Conservation (phyloP, 2,113 vertebrate species). For the Procavia capensis region DNA sequence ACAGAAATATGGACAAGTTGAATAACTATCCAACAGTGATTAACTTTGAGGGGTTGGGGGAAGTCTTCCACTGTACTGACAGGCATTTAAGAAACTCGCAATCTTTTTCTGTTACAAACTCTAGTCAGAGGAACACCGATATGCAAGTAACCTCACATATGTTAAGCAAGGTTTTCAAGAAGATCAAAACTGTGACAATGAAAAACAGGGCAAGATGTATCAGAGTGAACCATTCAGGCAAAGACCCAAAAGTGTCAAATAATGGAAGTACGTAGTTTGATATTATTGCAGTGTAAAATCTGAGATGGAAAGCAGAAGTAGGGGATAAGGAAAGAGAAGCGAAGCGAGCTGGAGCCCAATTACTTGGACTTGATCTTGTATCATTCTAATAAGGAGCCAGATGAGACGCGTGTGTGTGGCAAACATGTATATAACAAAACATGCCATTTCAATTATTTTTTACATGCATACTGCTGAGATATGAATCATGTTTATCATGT, state of each 20-base stretch:
- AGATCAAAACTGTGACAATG: not conserved
- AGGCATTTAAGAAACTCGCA: slow-evolving; percentile 21
- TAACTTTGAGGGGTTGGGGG: not conserved
- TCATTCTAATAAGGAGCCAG: not conserved
- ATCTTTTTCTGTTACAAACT: not conserved
- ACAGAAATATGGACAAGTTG: not conserved
- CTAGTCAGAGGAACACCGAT: not conserved
- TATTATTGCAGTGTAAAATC: not conserved
- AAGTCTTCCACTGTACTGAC: not conserved
- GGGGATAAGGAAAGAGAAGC: not conserved
- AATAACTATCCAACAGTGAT: not conserved
- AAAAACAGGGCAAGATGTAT: not conserved
- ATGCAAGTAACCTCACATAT: not conserved
- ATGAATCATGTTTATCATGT: no score
- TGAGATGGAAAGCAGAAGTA: not conserved
- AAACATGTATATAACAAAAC: no score
- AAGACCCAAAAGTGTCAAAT: not conserved
- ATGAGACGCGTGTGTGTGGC: not conserved
- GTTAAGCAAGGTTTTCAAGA: slow-evolving; percentile 11
- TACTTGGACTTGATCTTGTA: not conserved
- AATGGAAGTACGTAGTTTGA: not conserved
- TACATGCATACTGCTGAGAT: no score
- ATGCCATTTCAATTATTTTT: no score
- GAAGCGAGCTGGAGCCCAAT: not conserved
- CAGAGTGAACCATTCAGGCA: not conserved